Base-by-base conservation (phyloP, 2,113 vertebrate genomes). In the Circaetus gallicus region DNA sequence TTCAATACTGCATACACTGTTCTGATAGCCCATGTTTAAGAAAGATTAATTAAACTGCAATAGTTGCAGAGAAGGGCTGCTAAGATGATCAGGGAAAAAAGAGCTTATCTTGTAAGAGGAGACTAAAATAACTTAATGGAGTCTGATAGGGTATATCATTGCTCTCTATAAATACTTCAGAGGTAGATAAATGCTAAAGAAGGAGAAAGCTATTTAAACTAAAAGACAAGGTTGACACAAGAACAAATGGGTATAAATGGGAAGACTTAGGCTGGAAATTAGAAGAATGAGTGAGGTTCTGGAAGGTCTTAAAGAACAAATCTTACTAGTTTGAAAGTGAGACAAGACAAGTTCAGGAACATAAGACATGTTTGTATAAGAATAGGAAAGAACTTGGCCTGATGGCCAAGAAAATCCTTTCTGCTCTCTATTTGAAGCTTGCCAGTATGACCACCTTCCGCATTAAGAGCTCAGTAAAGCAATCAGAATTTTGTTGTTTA, bases 131-230 rank as follows among this genome's bases (percentile, higher is more conserved):
- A 94, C 87, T 93, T 96, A 96, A 94, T 96, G 62, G 74, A 94
- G 70, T 93, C 87, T 91, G 93, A 96, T 95, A 90, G 92, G 78
- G 70, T 90, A 43, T 96, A 96, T 95, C 95, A 94, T 77, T 80
- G 43, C 62, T 95, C 82, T 91, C 95, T 95, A 97, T 91, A 96
- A 97, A 95, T 96, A 96, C 92, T 96, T 97, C 96, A 94, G 90
- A 91, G 82, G 62, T 82, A 96, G 93, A 97, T 96, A 96, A 96
- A 85, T 69, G 47, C 62, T 89, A 85, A 91, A 95, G 86, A 81
- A 92, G 53, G 70, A 93, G 73, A 95, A 96, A 94, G 90, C 81
- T 95, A 93, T 96, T 96, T 91, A 87, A 97, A 96, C 66, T 85
- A 87, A 90, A 94, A 95, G 74, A 79, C 84, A 97, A 96, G 90